A percentile compares a stretch with the other conserved stretches of the same genome.
Conservation (phyloP, 2,888 invertebrate species). For the Biston betularia region DNA sequence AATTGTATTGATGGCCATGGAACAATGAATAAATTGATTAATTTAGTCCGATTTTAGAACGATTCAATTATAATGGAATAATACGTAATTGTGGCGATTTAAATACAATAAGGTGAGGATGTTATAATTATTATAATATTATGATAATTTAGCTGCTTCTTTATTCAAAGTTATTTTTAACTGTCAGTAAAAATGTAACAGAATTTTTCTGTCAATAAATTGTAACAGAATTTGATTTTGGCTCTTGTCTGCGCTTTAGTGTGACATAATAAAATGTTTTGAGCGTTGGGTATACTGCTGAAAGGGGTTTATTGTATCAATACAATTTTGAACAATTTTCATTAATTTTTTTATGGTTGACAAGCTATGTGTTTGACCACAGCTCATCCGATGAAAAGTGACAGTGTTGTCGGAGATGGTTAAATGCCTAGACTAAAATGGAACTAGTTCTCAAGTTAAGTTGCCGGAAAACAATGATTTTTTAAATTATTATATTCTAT, state of each 20-base stretch:
- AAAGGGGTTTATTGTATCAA: too few relatives aligned
- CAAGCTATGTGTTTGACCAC: too few relatives aligned
- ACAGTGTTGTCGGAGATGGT: too few relatives aligned
- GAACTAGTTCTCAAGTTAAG: too few relatives aligned
- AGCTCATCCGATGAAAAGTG: too few relatives aligned
- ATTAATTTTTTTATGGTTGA: not conserved
- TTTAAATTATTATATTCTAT: too few relatives aligned
- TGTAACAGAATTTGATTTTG: not conserved
- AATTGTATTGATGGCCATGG: conserved; percentile 9
- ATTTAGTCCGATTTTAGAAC: not conserved
- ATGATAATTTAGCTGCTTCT: not conserved
- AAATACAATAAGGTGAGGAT: conserved; percentile 5
- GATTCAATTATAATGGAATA: not conserved
- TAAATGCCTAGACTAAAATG: too few relatives aligned
- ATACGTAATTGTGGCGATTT: not conserved
- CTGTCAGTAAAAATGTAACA: not conserved
- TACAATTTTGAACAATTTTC: too few relatives aligned
- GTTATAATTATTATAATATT: not conserved
- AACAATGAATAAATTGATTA: conserved; percentile 2
- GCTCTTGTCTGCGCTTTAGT: not conserved
- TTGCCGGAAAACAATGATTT: too few relatives aligned
- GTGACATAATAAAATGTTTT: not conserved
- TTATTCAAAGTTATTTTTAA: not conserved
- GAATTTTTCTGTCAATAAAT: not conserved
- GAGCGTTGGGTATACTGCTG: too few relatives aligned